phyloP scores from a whole-genome alignment of 2,888 invertebrate species.

The Auanema freiburgensis region DNA sequence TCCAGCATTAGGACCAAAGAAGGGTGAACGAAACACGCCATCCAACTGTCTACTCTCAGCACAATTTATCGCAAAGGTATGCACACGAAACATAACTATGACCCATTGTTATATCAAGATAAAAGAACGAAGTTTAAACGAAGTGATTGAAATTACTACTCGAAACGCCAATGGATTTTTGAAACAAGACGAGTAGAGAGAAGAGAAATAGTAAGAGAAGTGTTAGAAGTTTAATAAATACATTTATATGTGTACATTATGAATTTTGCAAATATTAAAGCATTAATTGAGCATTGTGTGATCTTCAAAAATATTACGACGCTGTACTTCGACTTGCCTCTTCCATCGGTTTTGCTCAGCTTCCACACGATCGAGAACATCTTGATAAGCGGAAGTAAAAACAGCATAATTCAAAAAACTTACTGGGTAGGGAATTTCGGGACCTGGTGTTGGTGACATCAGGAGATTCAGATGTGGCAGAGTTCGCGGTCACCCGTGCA shows the following conservation, averaged over 20 bases:
- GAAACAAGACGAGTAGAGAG: not conserved
- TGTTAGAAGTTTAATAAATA: not conserved
- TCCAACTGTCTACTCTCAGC: constrained; percentile 64
- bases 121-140: not conserved
- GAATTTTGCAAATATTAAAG: not conserved
- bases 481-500: constrained; percentile 31
- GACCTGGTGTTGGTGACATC: too few relatives aligned
- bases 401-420: not conserved
- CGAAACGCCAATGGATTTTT: not conserved
- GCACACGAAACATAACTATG: too few relatives aligned
- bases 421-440: not conserved
- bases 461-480: not conserved
- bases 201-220: constrained; percentile 1
- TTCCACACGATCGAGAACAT: constrained; percentile 86
- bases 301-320: constrained; percentile 88
- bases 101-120: not conserved
- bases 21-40: constrained; percentile 64
- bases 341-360: constrained; percentile 98
- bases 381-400: constrained; percentile 2
- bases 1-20: constrained; percentile 66
- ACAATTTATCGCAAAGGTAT: constrained; percentile 64
- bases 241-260: too few relatives aligned
- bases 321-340: constrained; percentile 88
- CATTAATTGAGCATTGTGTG: constrained; percentile 88
- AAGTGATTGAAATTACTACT: not conserved